Base-by-base conservation (phyloP, 1,140 invertebrate species). In the Drosophila persimilis region DNA sequence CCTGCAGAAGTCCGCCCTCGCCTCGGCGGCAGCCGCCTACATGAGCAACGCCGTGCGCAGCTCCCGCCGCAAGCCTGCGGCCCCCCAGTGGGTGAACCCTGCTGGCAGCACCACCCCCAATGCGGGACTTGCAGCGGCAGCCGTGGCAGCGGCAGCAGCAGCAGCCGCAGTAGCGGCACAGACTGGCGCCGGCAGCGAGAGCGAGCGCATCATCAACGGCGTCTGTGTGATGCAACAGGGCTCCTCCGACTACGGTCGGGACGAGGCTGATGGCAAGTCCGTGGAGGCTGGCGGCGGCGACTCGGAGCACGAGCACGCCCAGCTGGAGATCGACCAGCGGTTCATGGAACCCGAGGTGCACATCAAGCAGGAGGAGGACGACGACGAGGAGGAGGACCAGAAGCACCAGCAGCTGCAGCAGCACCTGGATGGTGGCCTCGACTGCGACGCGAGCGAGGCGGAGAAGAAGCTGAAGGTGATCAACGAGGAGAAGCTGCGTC, bases 31-130 rank as follows among this genome's bases (percentile, higher is more conserved):
- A 3, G 80, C 80, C 3, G 81, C 80, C 6, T 89, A 89, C 44
- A 80, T 89, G 79, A 83, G 73, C 57, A 91, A 83, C 64, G 81
- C 75, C 41, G 84, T 78, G 22, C 60, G 80, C 3, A 85, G 80
- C 52, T 92, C 75, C 6, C 92, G 98, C 62, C 93, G 98, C 60
- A 99, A 99, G 92, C 96, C 98, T 0, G 97, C 97, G 0, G 97
- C 97, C 29, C 98, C 98, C 0, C 97, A 99, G 92, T 98, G 98
- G 97, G 97, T 99, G 0, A 98, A 98, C 91, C 98, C 66, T 0
- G 66, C 66, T 97, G 2, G 97, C 6, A 45, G 65, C 29, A 51
- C 63, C 15, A 77, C 81, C 6, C 57, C 80, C 3, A 74, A 72
- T 53, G 59, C 70, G 9, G 71, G 35, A 5, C 35, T 52, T 0